A percentile compares a stretch with the other conserved stretches of the same genome.
These are phyloP conservation scores for Formica aserva DNA, from an alignment of 2,888 invertebrate species.

Conservation along the genomic window DNA sequence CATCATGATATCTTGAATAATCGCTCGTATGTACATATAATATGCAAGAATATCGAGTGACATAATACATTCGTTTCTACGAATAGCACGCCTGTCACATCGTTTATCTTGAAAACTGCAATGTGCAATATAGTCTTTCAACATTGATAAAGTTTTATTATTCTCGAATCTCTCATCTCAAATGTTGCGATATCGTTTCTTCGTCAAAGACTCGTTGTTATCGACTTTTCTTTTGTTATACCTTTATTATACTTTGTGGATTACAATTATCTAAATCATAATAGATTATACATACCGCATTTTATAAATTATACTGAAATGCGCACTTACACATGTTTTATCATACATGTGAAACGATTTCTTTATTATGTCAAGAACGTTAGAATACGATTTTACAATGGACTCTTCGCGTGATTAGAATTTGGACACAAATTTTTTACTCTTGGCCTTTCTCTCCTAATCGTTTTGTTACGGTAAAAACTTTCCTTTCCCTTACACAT, in stretches of 20 bases:
- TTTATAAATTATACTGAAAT: neutral
- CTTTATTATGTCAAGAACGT: neutral
- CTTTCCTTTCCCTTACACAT: constrained; percentile 64
- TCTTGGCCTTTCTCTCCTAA: constrained; percentile 65
- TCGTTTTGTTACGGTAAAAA: constrained; percentile 63
- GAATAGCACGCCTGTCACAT: neutral
- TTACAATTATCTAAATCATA: constrained; percentile 6
- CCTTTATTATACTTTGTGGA: neutral
- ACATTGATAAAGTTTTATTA: neutral
- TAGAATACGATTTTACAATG: constrained; percentile 61
- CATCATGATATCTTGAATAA: constrained; percentile 43
- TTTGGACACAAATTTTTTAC: constrained; percentile 73
- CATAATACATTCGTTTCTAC: neutral
- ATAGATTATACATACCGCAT: neutral
- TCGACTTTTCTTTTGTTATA: neutral
- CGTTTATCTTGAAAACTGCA: constrained; percentile 1
- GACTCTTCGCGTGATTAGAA: constrained; percentile 73
- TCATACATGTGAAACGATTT: neutral
- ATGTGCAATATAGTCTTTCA: neutral
- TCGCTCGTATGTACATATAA: constrained; percentile 41
- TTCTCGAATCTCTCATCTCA: neutral
- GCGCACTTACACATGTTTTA: neutral
- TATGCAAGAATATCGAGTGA: constrained; percentile 37
- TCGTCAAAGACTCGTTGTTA: neutral
- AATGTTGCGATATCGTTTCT: neutral